These are phyloP conservation scores for Periophthalmus modestus DNA, from an alignment of 2,113 vertebrate genomes.

Conservation along the genomic window DNA sequence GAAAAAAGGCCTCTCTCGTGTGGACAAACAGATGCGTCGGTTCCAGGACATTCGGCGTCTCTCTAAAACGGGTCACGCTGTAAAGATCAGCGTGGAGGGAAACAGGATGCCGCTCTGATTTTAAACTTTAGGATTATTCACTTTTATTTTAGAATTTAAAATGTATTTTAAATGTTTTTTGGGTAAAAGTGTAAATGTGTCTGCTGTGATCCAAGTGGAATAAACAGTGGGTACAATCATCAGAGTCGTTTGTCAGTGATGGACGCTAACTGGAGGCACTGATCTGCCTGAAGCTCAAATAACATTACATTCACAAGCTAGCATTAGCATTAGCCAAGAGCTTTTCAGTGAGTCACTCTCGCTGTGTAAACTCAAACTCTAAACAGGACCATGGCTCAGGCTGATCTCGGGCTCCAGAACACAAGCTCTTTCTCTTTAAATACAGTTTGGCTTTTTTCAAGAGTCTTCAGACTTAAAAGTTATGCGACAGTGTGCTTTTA, in stretches of 20 bases:
- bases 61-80: conserved; percentile 91
- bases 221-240: background rate
- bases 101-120: conserved; percentile 98
- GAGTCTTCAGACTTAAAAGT: no score
- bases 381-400: no score
- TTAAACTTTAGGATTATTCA: conserved; percentile 32
- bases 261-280: no score
- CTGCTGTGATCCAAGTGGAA: background rate
- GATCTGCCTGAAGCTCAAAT: no score
- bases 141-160: conserved; percentile 23
- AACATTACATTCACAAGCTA: no score
- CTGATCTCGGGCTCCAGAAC: no score
- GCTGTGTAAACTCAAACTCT: no score
- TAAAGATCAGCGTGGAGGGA: conserved; percentile 98
- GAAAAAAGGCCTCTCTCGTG: conserved; percentile 95
- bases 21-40: conserved; percentile 97
- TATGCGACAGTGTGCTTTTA: no score
- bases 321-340: no score
- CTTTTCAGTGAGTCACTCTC: no score
- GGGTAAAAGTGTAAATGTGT: background rate
- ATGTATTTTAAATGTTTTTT: conserved; percentile 11
- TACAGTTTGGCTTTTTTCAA: no score
- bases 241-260: background rate
- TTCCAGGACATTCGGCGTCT: conserved; percentile 93
- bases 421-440: no score